Base-by-base conservation (phyloP, 2,888 invertebrate genomes). In the Iphiclides podalirius region DNA sequence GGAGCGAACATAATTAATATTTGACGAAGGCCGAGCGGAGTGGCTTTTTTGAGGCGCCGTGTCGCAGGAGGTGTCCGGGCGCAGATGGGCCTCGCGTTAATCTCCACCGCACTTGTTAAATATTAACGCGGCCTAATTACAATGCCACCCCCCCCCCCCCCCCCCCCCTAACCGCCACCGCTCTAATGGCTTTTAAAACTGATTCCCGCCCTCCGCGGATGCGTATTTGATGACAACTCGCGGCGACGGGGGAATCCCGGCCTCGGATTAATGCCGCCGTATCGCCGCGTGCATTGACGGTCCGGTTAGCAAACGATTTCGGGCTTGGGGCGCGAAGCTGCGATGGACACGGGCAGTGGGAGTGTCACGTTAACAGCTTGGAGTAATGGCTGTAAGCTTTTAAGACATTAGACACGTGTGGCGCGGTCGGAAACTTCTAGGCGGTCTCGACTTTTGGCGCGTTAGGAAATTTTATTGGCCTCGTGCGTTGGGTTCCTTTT, bases 121-220 rank as follows among this genome's bases (percentile, higher is more conserved):
- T 88, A 88, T 88, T 88, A 88, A 88, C 82, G 88, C 79, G 74
- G 76, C 79, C 83, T 88, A 88, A 87, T 88, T 88, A 87, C 84
- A 72, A 69, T 71, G 72, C 69, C 76, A 68, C 61, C 63, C 54
- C 60, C 53, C 60, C 61, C 61, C 62, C 47, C 62, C 64, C 67
- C 72, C n/a, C n/a, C n/a, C n/a, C n/a, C n/a, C n/a, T n/a, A n/a
- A n/a, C n/a, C 59, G 55, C 65, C 59, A 65, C 75, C 78, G 57
- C 63, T 80, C 85, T 88, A 88, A 88, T 88, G 87, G 88, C 80
- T 87, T 88, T 88, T 86, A 88, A 87, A 88, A 88, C 87, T 87
- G 88, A 88, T 86, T 86, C 85, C 79, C 76, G 77, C 82, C 86
- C 82, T 68, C 66, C 58, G 67, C 79, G 79, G 85, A 88, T 87